phyloP scores from a whole-genome alignment of 2,888 invertebrate genomes.

The Rhingia campestris region DNA sequence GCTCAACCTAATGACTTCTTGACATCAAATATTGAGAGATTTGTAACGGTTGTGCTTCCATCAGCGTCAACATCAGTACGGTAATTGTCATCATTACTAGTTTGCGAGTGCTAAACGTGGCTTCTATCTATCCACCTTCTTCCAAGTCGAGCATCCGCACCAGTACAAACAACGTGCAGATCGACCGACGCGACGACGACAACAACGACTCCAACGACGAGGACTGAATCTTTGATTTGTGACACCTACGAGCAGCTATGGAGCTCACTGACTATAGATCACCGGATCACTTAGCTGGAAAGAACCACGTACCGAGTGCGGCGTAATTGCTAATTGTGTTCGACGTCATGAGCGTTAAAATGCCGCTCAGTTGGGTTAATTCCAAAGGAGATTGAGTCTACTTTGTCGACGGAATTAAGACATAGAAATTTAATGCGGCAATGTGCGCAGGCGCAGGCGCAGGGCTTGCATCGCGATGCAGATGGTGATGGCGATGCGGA shows the following conservation, averaged over 20 bases:
- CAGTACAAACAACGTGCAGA: conserved; percentile 2
- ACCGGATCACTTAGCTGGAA: conserved; percentile 42
- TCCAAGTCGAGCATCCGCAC: conserved; percentile 37
- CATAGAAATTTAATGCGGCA: conserved; percentile 58
- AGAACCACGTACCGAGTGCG: conserved; percentile 58
- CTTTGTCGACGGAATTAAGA: conserved; percentile 49
- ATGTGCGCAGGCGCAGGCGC: not conserved
- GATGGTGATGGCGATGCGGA: not conserved
- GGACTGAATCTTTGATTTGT: conserved; percentile 70
- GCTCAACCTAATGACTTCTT: conserved; percentile 68
- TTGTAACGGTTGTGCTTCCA: conserved; percentile 64
- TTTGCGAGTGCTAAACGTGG: conserved; percentile 44
- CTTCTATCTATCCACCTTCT: conserved; percentile 52
- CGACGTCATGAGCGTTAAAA: conserved; percentile 63
- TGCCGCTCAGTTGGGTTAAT: conserved; percentile 33
- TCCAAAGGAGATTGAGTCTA: conserved; percentile 32
- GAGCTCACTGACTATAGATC: conserved; percentile 47
- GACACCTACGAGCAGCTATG: conserved; percentile 62
- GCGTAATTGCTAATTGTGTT: conserved; percentile 63
- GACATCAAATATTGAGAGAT: conserved; percentile 72
- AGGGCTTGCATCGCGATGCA: not conserved
- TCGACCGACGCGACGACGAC: not conserved
- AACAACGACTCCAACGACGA: not conserved
- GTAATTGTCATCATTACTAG: conserved; percentile 68
- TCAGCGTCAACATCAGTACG: conserved; percentile 64